These are phyloP conservation scores for Osmerus mordax DNA, from an alignment of 2,113 vertebrate species.

Conservation along the genomic window DNA sequence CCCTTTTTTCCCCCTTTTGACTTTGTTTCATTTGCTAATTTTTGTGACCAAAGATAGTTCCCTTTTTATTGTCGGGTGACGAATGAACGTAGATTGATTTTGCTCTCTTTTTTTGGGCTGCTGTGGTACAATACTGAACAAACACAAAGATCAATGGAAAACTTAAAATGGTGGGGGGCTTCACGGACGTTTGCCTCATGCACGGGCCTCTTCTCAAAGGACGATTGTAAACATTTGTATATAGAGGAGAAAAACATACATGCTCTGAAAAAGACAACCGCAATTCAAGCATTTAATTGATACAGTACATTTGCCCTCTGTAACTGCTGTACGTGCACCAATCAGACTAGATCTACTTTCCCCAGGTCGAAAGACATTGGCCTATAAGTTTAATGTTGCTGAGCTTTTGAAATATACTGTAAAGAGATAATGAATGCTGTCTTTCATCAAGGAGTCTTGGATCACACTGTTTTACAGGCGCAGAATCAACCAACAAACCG, in stretches of 20 bases:
- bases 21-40: slow-evolving; percentile 47
- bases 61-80: slow-evolving; percentile 64
- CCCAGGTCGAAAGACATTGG: slow-evolving; percentile 26
- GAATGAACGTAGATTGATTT: slow-evolving; percentile 40
- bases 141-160: slow-evolving; percentile 5
- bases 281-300: slow-evolving; percentile 58
- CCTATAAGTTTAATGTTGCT: slow-evolving; percentile 1
- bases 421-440: slow-evolving; percentile 10
- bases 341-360: slow-evolving; percentile 21
- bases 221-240: slow-evolving; percentile 70
- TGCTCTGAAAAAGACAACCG: slow-evolving; percentile 36
- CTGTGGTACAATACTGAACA: slow-evolving; percentile 50
- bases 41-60: slow-evolving; percentile 94
- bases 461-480: not conserved
- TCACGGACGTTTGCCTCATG: slow-evolving; percentile 58
- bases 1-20: slow-evolving; percentile 29
- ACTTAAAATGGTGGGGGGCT: not conserved
- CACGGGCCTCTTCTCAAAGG: slow-evolving; percentile 76
- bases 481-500: not conserved
- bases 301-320: slow-evolving; percentile 55
- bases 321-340: slow-evolving; percentile 57
- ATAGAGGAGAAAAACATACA: slow-evolving; percentile 66
- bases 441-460: slow-evolving; percentile 35
- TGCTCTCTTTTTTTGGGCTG: slow-evolving; percentile 55
- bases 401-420: not conserved